Percentiles rank a stretch among this genome's conserved stretches.
Conservation (phyloP, 1,140 invertebrate genomes). For the Ips typographus region DNA sequence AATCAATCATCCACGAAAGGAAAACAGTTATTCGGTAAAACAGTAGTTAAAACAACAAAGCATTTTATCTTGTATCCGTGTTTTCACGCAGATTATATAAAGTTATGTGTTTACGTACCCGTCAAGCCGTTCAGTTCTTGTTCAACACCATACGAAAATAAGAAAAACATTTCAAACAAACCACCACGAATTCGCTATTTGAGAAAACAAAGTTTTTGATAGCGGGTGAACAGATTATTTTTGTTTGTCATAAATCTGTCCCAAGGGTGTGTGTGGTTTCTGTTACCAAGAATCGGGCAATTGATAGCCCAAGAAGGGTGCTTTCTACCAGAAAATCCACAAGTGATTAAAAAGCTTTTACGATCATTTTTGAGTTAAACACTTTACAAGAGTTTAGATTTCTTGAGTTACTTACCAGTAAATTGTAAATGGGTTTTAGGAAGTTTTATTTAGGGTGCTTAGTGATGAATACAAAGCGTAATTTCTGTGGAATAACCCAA, state of each 20-base stretch:
- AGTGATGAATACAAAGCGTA: not conserved
- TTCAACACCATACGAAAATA: not conserved
- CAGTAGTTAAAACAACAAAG: no score
- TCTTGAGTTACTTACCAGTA: no score
- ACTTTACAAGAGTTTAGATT: no score
- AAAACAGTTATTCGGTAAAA: no score
- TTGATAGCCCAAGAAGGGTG: not conserved
- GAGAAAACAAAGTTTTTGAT: conserved; percentile 22
- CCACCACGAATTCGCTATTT: conserved; percentile 3
- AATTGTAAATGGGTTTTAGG: no score
- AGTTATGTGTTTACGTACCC: conserved; percentile 20
- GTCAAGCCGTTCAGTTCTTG: not conserved
- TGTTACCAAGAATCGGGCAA: conserved; percentile 9
- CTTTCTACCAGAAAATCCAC: not conserved
- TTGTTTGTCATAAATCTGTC: conserved; percentile 38
- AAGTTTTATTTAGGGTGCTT: no score
- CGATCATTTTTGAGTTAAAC: no score
- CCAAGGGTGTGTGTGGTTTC: conserved; percentile 28
- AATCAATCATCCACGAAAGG: no score
- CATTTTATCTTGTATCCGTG: no score
- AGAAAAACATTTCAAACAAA: conserved; percentile 21
- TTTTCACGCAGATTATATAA: no score
- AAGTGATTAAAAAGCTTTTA: not conserved
- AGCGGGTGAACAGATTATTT: conserved; percentile 24
- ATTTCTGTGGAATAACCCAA: conserved; percentile 10